phyloP scores from a whole-genome alignment of 2,888 invertebrate genomes.

The Pristionchus fissidentatus region DNA sequence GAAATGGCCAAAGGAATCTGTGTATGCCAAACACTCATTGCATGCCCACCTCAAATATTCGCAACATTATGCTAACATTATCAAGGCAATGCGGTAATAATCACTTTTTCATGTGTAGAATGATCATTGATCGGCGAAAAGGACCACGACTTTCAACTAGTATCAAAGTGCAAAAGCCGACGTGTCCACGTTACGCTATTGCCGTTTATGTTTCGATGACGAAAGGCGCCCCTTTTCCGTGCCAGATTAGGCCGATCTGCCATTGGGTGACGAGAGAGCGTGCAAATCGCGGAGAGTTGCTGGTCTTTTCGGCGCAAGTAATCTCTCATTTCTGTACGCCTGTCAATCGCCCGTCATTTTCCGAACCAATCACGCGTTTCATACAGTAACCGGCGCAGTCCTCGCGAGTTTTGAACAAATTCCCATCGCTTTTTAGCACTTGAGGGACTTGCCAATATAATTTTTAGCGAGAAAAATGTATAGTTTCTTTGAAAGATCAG shows the following conservation, averaged over 20 bases:
- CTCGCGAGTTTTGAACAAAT: background rate
- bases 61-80: background rate
- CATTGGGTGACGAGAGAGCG: background rate
- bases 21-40: background rate
- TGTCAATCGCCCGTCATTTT: background rate
- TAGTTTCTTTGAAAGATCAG: no score
- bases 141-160: background rate
- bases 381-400: constrained; percentile 9
- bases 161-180: background rate
- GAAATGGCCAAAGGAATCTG: background rate
- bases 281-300: background rate
- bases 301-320: background rate
- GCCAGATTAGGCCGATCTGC: no score
- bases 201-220: no score
- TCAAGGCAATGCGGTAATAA: background rate
- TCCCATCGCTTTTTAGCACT: background rate
- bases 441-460: background rate
- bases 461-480: background rate
- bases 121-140: background rate
- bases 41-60: background rate
- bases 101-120: no score
- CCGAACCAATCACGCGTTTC: constrained; percentile 4
- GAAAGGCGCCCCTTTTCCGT: background rate
- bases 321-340: background rate
- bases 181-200: no score